These are phyloP conservation scores for Abrostola tripartita DNA, from an alignment of 2,888 invertebrate genomes.

Conservation along the genomic window DNA sequence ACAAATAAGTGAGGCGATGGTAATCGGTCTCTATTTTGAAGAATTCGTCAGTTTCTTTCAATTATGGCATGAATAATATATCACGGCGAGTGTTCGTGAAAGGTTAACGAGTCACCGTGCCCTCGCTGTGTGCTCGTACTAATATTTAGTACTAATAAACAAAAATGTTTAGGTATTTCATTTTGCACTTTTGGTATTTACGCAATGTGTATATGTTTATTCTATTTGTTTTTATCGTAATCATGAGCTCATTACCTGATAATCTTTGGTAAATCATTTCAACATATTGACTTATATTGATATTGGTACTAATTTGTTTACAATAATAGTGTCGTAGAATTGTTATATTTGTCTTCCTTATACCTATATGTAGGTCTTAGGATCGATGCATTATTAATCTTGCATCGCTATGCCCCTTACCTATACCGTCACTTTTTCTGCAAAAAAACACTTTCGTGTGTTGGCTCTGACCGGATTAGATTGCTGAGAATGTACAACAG, in stretches of 20 bases:
- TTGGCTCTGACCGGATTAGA: no score
- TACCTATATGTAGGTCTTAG: no score
- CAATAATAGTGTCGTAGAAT: neutral
- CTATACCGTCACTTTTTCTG: no score
- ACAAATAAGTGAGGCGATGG: constrained; percentile 27
- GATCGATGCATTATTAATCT: no score
- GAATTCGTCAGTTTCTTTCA: constrained; percentile 62
- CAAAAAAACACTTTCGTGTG: no score
- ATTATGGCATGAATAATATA: constrained; percentile 77
- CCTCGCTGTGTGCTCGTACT: constrained; percentile 50
- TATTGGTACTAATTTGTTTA: constrained; percentile 3
- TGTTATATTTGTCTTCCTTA: neutral
- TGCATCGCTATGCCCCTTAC: no score
- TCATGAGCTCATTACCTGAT: constrained; percentile 4
- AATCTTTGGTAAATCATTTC: constrained; percentile 22
- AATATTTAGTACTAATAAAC: constrained; percentile 15
- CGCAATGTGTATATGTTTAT: constrained; percentile 17
- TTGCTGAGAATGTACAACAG: no score
- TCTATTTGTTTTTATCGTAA: constrained; percentile 20
- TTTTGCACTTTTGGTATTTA: constrained; percentile 2
- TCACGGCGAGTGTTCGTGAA: constrained; percentile 72
- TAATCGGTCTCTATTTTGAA: constrained; percentile 51
- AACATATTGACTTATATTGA: constrained; percentile 33
- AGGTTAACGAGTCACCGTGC: constrained; percentile 80
- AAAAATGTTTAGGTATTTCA: neutral